Evolutionary conservation across 2,797 vertebrate genomes (phyloP).

Genomic region (Sarcoramphus papa): DNA sequence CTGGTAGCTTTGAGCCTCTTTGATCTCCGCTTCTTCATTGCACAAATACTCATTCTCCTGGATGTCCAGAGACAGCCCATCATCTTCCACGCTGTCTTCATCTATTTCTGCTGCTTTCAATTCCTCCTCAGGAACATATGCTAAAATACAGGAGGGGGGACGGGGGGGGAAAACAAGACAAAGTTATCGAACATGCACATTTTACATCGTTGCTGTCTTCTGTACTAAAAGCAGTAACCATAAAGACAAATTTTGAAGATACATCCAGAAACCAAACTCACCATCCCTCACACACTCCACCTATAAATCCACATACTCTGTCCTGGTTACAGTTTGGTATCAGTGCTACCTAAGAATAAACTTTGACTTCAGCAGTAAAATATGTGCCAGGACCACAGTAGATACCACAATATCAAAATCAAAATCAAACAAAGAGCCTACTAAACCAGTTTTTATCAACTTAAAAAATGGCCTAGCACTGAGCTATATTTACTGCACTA

Average conservation of each 20-base stretch:
- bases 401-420: neutral
- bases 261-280: neutral
- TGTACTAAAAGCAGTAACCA: neutral
- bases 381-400: neutral
- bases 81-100: conserved; percentile 87
- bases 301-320: neutral
- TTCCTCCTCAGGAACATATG: conserved; percentile 96
- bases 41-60: conserved; percentile 90
- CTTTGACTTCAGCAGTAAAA: conserved; percentile 24
- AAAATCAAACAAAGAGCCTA: conserved; percentile 19
- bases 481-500: neutral
- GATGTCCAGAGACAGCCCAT: conserved; percentile 86
- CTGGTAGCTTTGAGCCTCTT: conserved; percentile 90
- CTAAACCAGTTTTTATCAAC: neutral
- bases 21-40: conserved; percentile 85
- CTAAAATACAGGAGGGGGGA: conserved; percentile 75
- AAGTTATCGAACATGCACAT: neutral
- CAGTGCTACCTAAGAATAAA: conserved; percentile 7
- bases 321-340: neutral
- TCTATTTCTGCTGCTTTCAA: conserved; percentile 87
- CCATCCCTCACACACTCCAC: neutral
- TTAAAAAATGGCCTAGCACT: neutral
- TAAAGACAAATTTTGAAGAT: conserved; percentile 4
- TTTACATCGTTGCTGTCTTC: conserved; percentile 1
- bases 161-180: conserved; percentile 19